Evolutionary conservation across 2,888 invertebrate species (phyloP), one percentile per base, ranked within the genome.

Genomic region (Sphinx pinastri): DNA sequence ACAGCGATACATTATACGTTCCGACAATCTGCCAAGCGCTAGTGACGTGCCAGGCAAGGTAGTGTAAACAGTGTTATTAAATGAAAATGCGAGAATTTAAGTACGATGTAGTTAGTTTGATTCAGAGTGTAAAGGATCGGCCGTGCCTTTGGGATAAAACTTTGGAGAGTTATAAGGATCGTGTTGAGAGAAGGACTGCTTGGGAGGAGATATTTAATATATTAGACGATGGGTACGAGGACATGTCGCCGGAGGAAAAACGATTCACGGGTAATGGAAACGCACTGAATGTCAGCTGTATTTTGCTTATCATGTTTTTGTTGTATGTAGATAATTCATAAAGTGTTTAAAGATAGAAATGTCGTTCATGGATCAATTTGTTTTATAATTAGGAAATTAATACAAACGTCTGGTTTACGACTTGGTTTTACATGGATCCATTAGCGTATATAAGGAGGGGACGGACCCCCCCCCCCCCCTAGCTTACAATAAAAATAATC

Each of bases 81-180:
- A 59, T 70, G 52, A 75, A 86, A 79, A 88, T 89, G 83, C 88
- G 84, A 72, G 86, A 86, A 68, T 93, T 92, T 78, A 90, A 89
- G 77, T 94, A 92, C 70, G 84, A 90, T 71, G 86, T 92, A 5
- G 72, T 86, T 38, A 76, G 83, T 67, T 81, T 94, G 71, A 88
- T 93, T 68, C 76, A 84, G 16, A 77, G 77, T 1, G 85, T 94
- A 1, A 80, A 77, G 67, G 85, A 88, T 1, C 81, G 90, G 0
- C 91, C 92, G 0, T 91, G 90, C 71, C 78, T 94, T 68, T 94
- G 94, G 94, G 89, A 94, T 76, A 92, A 87, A 75, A 83, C 82
- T n/a, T 75, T 85, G 54, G 93, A 93, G 58, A 82, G 80, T 70
- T 92, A 94, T 72, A 94, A 92, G 77, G 93, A 93, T 76, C 86